Conservation (phyloP, 2,888 invertebrate genomes). For the Mythimna ferrago region DNA sequence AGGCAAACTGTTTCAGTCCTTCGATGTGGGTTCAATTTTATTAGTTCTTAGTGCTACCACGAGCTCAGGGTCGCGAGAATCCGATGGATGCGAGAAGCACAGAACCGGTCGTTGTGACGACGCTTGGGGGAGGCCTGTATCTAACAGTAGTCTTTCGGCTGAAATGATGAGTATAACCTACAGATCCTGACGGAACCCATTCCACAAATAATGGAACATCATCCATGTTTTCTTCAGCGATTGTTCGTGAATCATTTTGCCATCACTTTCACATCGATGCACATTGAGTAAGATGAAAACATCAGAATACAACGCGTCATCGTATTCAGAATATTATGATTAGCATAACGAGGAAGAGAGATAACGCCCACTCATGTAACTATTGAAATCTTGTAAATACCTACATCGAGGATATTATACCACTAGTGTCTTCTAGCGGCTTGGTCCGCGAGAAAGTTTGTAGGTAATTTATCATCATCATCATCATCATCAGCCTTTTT, state of each 20-base stretch:
- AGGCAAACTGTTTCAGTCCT: too few relatives aligned
- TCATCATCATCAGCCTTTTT: too few relatives aligned
- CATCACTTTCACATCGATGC: conserved; percentile 78
- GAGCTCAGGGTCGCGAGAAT: too few relatives aligned
- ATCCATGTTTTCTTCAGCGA: conserved; percentile 19
- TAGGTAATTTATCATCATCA: too few relatives aligned
- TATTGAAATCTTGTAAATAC: conserved; percentile 42
- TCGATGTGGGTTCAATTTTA: conserved; percentile 28
- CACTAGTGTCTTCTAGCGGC: neutral
- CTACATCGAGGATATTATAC: conserved; percentile 3
- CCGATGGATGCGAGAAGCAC: too few relatives aligned
- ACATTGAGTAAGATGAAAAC: conserved; percentile 45
- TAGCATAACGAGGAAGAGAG: conserved; percentile 75
- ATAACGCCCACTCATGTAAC: conserved; percentile 64
- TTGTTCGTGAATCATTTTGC: conserved; percentile 68
- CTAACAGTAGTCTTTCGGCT: too few relatives aligned
- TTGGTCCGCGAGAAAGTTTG: neutral
- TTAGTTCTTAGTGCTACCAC: neutral
- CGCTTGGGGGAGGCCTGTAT: too few relatives aligned
- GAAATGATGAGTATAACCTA: neutral
- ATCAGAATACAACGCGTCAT: conserved; percentile 74
- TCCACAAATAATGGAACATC: conserved; percentile 10
- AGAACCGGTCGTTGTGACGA: too few relatives aligned
- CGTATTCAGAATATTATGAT: conserved; percentile 67
- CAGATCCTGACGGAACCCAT: conserved; percentile 18